phyloP scores from a whole-genome alignment of 2,888 invertebrate species.

The Zygothrica quintamaculata region DNA sequence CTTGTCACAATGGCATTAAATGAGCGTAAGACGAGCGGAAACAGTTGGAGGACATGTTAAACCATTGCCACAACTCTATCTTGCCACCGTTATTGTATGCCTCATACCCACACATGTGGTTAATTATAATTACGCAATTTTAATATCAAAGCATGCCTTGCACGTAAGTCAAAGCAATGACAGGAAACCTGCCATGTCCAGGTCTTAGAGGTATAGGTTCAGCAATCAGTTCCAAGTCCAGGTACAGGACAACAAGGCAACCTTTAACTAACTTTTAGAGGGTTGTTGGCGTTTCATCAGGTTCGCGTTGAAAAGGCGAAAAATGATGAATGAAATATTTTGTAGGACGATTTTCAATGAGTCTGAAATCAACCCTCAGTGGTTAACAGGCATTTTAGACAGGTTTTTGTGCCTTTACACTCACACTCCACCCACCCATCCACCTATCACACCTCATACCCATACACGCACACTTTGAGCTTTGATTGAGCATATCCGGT shows the following conservation, averaged over 20 bases:
- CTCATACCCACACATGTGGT: slow-evolving; percentile 78
- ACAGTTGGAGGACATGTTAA: slow-evolving; percentile 62
- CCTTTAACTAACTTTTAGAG: slow-evolving; percentile 52
- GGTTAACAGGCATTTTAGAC: slow-evolving; percentile 24
- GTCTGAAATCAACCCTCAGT: slow-evolving; percentile 53
- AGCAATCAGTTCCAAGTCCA: slow-evolving; percentile 16
- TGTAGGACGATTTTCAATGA: slow-evolving; percentile 70
- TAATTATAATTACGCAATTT: slow-evolving; percentile 83
- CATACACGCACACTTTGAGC: slow-evolving; percentile 72
- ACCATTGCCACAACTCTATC: slow-evolving; percentile 29
- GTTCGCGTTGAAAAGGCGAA: slow-evolving; percentile 74
- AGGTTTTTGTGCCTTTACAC: slow-evolving; percentile 23
- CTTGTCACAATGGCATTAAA: slow-evolving; percentile 48
- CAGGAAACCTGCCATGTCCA: slow-evolving; percentile 40
- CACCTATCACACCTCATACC: slow-evolving; percentile 53
- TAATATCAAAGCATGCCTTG: slow-evolving; percentile 72
- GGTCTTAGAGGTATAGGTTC: slow-evolving; percentile 28
- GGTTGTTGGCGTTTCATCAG: slow-evolving; percentile 63
- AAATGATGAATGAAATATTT: slow-evolving; percentile 82
- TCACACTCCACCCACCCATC: not conserved
- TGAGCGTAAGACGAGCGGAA: slow-evolving; percentile 56
- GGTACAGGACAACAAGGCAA: slow-evolving; percentile 23
- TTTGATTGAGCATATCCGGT: slow-evolving; percentile 84
- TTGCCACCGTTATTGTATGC: not conserved
- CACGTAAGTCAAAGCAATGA: slow-evolving; percentile 37